phyloP scores from a whole-genome alignment of 2,113 vertebrate species.

The Rhinogobius similis region DNA sequence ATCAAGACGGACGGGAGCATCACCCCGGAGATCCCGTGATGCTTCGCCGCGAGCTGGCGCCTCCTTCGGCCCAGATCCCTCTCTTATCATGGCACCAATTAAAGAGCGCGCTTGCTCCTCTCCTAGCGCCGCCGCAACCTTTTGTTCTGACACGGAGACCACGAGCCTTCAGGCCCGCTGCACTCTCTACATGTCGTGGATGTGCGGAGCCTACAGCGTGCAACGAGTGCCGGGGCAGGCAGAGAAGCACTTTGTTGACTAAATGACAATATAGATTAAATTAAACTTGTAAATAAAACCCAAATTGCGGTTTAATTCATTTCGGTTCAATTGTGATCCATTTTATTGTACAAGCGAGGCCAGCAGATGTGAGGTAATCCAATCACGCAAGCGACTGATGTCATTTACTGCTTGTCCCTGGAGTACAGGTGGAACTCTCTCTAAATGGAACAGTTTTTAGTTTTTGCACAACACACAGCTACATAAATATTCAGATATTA shows the following conservation, averaged over 20 bases:
- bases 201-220: not conserved
- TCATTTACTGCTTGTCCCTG: no score
- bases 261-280: no score
- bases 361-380: no score
- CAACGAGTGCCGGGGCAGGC: not conserved
- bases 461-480: no score
- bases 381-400: no score
- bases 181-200: not conserved
- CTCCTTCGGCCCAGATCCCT: constrained; percentile 46
- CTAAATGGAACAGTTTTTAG: no score
- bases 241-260: not conserved
- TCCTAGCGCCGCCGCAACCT: constrained; percentile 52
- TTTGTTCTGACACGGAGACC: constrained; percentile 61
- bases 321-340: no score
- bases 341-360: no score
- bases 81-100: constrained; percentile 68
- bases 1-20: constrained; percentile 67
- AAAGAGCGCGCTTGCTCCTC: constrained; percentile 42
- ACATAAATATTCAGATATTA: no score
- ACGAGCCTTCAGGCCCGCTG: constrained; percentile 38
- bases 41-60: constrained; percentile 37
- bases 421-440: no score
- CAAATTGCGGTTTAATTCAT: no score
- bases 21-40: constrained; percentile 46
- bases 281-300: no score